Percentiles rank a stretch among this genome's conserved stretches.
phyloP scores from a whole-genome alignment of 2,888 invertebrate genomes.

The Phengaris arion region DNA sequence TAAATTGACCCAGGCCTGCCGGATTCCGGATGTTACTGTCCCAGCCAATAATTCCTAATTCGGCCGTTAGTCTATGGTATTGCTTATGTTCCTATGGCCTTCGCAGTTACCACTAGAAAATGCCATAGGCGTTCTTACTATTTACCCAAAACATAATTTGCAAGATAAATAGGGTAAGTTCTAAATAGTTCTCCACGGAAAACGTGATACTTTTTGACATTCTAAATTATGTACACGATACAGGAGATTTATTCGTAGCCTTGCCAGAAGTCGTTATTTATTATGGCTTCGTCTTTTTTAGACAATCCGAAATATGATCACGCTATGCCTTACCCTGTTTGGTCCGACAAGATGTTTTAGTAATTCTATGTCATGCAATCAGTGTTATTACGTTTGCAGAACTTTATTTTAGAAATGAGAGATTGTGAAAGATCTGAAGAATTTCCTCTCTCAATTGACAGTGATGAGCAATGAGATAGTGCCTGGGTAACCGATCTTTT shows the following conservation, averaged over 20 bases:
- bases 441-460: not conserved
- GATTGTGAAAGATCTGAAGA: not conserved
- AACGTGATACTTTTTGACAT: not conserved
- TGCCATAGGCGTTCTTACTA: not conserved
- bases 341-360: not conserved
- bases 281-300: slow-evolving; percentile 20
- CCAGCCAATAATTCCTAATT: no score
- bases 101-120: not conserved
- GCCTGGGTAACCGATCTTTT: no score
- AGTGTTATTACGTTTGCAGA: not conserved
- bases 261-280: slow-evolving; percentile 20
- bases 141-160: not conserved
- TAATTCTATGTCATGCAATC: not conserved
- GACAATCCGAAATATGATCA: slow-evolving; percentile 18
- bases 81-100: not conserved
- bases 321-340: slow-evolving; percentile 15
- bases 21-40: no score
- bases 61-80: no score
- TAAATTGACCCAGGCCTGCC: no score
- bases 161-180: not conserved
- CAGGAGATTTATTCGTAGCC: not conserved
- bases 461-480: no score
- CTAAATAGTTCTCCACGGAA: not conserved
- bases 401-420: not conserved
- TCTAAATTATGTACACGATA: slow-evolving; percentile 7